A percentile compares a stretch with the other conserved stretches of the same genome.
Evolutionary conservation across 2,113 vertebrate genomes (phyloP).

Genomic region (Lates calcarifer): DNA sequence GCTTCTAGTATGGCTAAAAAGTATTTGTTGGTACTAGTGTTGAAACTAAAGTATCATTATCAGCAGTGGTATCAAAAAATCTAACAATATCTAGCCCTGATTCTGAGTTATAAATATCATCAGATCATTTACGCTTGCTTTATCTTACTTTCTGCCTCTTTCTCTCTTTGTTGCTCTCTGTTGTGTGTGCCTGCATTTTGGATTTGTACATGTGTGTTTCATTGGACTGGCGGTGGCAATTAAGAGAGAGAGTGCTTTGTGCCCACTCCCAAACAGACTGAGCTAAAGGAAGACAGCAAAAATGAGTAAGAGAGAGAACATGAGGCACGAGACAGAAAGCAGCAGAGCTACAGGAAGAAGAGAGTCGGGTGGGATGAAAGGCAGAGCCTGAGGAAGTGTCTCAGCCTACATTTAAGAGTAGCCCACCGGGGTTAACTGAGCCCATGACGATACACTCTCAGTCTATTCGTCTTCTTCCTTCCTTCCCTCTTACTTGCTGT

Average conservation of each 20-base stretch:
- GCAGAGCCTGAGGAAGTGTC: conserved; percentile 64
- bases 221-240: conserved; percentile 57
- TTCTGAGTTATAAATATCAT: conserved; percentile 50
- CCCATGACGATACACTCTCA: conserved; percentile 42
- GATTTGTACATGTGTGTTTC: conserved; percentile 42
- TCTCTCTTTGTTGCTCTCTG: conserved; percentile 2
- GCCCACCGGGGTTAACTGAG: conserved; percentile 63
- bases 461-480: conserved; percentile 26
- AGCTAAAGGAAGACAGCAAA: conserved; percentile 40
- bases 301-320: conserved; percentile 41
- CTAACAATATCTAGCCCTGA: neutral
- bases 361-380: conserved; percentile 64
- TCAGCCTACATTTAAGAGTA: conserved; percentile 73
- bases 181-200: conserved; percentile 16
- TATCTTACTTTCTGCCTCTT: conserved; percentile 16
- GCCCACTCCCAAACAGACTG: conserved; percentile 64
- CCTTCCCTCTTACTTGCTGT: conserved; percentile 14
- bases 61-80: neutral
- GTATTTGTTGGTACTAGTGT: neutral
- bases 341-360: conserved; percentile 43
- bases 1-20: neutral
- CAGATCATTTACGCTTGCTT: conserved; percentile 25
- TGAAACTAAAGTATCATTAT: conserved; percentile 11
- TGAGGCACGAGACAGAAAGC: conserved; percentile 42
- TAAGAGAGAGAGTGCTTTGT: conserved; percentile 61